Conservation (phyloP, 2,888 invertebrate species). For the Monopis laevigella region DNA sequence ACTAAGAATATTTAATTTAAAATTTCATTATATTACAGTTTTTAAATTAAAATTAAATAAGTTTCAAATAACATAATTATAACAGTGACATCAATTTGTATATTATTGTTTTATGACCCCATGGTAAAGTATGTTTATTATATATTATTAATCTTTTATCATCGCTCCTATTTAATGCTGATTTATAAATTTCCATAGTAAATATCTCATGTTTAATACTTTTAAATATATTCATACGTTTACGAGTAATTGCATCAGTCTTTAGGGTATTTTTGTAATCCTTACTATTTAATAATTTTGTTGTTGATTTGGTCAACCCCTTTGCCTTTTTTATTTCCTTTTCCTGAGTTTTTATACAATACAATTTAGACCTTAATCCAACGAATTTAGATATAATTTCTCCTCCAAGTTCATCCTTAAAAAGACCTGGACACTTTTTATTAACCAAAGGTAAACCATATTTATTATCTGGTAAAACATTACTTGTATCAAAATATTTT, state of each 20-base stretch:
- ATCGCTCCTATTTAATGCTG: background rate
- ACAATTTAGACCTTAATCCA: conserved; percentile 17
- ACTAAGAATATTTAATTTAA: too few species aligned
- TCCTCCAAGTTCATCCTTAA: conserved; percentile 18
- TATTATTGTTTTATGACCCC: background rate
- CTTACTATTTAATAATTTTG: background rate
- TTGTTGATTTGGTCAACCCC: background rate
- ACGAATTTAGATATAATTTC: conserved; percentile 16
- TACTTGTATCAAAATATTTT: too few species aligned
- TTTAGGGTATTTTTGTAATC: background rate
- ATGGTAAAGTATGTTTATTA: conserved; percentile 14
- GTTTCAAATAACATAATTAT: too few species aligned
- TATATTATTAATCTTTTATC: background rate
- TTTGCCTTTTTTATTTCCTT: conserved; percentile 13
- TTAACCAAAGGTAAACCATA: background rate
- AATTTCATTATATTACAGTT: too few species aligned
- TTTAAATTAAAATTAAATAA: too few species aligned
- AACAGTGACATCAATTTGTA: too few species aligned
- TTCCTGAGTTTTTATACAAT: conserved; percentile 13
- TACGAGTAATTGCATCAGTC: background rate
- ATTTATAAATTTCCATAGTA: background rate
- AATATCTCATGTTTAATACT: background rate
- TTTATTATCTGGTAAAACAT: background rate
- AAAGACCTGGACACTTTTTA: conserved; percentile 15
- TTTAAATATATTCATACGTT: background rate